Evolutionary conservation across 1,140 invertebrate genomes (phyloP).

Genomic region (Drosophila pseudoananassae): DNA sequence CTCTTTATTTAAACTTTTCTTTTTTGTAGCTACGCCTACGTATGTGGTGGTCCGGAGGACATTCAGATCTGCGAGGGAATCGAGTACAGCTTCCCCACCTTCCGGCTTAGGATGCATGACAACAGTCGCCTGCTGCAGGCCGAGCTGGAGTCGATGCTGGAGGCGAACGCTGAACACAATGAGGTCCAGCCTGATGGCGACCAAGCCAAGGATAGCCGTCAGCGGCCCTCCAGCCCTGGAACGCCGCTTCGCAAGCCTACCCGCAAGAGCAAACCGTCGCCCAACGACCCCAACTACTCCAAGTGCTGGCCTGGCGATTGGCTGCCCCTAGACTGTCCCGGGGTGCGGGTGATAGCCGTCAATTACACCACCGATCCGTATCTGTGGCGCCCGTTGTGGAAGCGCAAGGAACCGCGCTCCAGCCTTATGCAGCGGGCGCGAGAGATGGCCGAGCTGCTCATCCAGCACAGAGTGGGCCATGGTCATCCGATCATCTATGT

Average conservation of each 20-base stretch:
- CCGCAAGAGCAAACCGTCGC: slow-evolving; percentile 58
- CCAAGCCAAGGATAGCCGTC: neutral
- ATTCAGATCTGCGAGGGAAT: slow-evolving; percentile 75
- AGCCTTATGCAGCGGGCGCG: slow-evolving; percentile 86
- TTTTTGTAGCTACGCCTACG: slow-evolving; percentile 59
- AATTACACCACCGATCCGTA: slow-evolving; percentile 89
- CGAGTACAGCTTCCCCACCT: slow-evolving; percentile 81
- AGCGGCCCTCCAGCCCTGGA: slow-evolving; percentile 3
- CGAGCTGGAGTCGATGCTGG: slow-evolving; percentile 64
- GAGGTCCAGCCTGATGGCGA: neutral
- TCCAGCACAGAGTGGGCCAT: slow-evolving; percentile 86
- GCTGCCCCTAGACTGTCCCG: slow-evolving; percentile 88
- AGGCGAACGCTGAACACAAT: slow-evolving; percentile 29
- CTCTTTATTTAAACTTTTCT: neutral
- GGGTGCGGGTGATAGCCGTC: slow-evolving; percentile 88
- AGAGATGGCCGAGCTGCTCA: slow-evolving; percentile 88
- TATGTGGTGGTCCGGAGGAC: slow-evolving; percentile 68
- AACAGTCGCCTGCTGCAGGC: slow-evolving; percentile 52
- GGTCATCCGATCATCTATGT: slow-evolving; percentile 88
- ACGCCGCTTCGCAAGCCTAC: slow-evolving; percentile 24
- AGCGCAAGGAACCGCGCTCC: slow-evolving; percentile 87
- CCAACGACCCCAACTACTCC: slow-evolving; percentile 85
- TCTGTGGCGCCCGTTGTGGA: slow-evolving; percentile 89
- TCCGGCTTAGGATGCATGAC: slow-evolving; percentile 76
- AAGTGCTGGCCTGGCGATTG: slow-evolving; percentile 89